Base-by-base conservation (phyloP, 2,888 invertebrate genomes). In the Andricus quercusramuli region DNA sequence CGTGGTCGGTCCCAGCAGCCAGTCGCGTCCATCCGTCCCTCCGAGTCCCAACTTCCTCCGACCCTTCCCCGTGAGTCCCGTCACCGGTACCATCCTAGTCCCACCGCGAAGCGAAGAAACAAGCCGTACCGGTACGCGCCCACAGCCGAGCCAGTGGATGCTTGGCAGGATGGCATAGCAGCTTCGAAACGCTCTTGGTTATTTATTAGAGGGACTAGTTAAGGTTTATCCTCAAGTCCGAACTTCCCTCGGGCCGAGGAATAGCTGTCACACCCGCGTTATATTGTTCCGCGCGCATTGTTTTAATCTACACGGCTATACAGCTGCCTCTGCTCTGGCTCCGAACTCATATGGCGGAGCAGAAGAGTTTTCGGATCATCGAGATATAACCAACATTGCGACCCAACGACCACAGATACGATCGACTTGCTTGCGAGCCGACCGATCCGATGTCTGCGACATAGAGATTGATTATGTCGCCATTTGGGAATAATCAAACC, bases 181-280 rank as follows among this genome's bases (percentile, higher is more conserved):
- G 81, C 79, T 78, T 80, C 80, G 81, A 78, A 79, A 79, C 84
- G 86, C 87, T 83, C 87, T 80, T 82, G 83, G 89, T 90, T 89
- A 90, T 91, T 92, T 92, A 91, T 91, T 89, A 89, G 90, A 86
- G 89, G 87, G 88, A 88, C 88, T 91, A 90, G 90, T 90, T 91
- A 90, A 88, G 89, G 86, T 86, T 85, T 87, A 86, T 88, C 86
- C 89, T 87, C 85, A 84, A 81, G 81, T 82, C 67, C 29, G n/a
- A 78, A 47, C 78, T n/a, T 77, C 66, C 64, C 77, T 59, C 78
- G 68, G 66, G 76, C 62, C 70, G 44, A 85, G 83, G 80, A 85
- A 81, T 86, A 87, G 86, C 88, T 90, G 90, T 90, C 90, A 89
- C 88, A 88, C 86, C 87, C 85, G 87, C 87, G 87, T 89, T 90